Evolutionary conservation across 2,797 vertebrate genomes (phyloP).

Genomic region (Melanotaenia parkinsoni): DNA sequence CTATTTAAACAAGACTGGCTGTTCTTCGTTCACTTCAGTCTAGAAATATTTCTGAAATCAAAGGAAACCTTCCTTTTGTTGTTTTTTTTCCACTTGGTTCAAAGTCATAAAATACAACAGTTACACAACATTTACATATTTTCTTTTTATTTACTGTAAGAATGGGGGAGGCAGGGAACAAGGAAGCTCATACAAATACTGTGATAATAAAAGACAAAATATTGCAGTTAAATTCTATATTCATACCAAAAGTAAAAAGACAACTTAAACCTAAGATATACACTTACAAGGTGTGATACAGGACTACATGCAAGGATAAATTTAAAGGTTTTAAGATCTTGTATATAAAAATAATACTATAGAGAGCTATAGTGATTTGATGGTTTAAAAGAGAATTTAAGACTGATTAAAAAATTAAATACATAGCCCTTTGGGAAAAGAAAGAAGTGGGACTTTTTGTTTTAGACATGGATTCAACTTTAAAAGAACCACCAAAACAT

Average conservation of each 20-base stretch:
- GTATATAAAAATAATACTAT: conserved; percentile 84
- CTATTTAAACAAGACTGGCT: conserved; percentile 46
- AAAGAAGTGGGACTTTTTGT: conserved; percentile 45
- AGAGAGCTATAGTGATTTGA: conserved; percentile 69
- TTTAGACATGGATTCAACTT: conserved; percentile 41
- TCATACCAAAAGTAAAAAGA: conserved; percentile 75
- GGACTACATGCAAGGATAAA: conserved; percentile 85
- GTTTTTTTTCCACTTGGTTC: no score
- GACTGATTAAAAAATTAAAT: conserved; percentile 70
- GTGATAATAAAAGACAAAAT: conserved; percentile 75
- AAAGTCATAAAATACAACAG: conserved; percentile 3
- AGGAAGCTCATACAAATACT: conserved; percentile 79
- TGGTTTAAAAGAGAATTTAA: conserved; percentile 68
- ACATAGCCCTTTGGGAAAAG: conserved; percentile 66
- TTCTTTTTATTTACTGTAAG: conserved; percentile 81
- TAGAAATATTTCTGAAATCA: not conserved
- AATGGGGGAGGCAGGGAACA: conserved; percentile 46
- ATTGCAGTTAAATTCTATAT: conserved; percentile 77
- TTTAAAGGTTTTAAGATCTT: conserved; percentile 76
- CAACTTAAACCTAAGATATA: conserved; percentile 76
- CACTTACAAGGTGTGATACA: conserved; percentile 75
- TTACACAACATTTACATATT: not conserved
- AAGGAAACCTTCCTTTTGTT: not conserved
- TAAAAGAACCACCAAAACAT: not conserved
- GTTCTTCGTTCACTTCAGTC: conserved; percentile 3